phyloP scores from a whole-genome alignment of 2,797 vertebrate genomes.

The Pangasius mekongensis region DNA sequence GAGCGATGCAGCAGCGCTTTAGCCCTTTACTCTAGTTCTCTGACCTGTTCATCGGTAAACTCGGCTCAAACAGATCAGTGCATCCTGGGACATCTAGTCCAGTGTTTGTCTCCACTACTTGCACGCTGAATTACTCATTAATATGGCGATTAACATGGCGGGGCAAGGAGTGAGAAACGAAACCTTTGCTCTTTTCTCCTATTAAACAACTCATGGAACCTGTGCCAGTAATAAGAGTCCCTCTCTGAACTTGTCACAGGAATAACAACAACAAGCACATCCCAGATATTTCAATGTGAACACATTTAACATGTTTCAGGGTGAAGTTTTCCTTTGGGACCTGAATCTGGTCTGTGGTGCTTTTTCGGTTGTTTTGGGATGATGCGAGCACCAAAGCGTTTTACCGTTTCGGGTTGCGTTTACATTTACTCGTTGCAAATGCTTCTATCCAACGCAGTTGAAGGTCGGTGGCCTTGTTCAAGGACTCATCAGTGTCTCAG shows the following conservation, averaged over 20 bases:
- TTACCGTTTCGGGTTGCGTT: neutral
- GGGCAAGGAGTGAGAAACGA: neutral
- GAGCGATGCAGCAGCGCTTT: neutral
- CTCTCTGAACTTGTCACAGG: neutral
- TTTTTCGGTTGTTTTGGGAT: neutral
- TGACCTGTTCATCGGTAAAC: neutral
- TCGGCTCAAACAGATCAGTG: neutral
- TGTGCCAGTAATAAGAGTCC: neutral
- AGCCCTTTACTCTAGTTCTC: neutral
- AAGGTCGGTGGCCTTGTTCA: neutral
- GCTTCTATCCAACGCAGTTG: neutral
- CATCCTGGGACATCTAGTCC: neutral
- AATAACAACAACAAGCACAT: neutral
- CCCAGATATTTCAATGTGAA: neutral
- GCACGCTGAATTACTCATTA: neutral
- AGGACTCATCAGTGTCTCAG: neutral
- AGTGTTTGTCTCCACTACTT: neutral
- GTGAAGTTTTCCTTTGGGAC: neutral
- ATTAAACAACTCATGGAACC: neutral
- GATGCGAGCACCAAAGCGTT: neutral
- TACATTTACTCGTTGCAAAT: neutral
- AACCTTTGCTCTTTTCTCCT: neutral
- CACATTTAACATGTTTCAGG: neutral
- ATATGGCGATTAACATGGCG: neutral
- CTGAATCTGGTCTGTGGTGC: neutral